Conservation (phyloP, 1,140 invertebrate species). For the Penaeus vannamei region DNA sequence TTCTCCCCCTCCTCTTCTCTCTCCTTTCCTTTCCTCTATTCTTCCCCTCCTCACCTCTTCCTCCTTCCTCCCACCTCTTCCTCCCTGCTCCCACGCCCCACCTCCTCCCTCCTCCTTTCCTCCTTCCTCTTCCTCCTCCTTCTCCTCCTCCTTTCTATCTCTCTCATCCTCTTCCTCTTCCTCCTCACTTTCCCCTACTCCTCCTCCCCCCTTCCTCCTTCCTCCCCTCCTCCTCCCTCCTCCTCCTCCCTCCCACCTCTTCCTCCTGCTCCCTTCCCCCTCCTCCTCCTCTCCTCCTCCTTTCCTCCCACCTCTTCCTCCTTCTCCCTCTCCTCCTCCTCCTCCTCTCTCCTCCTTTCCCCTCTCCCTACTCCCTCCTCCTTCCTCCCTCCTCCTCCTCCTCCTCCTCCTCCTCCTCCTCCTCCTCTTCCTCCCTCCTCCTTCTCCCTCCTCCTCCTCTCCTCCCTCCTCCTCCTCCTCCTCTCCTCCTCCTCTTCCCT, state of each 20-base stretch:
- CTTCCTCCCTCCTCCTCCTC: background rate
- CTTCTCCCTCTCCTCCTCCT: background rate
- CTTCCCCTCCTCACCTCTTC: slow-evolving; percentile 17
- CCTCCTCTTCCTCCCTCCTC: background rate
- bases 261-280: background rate
- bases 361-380: background rate
- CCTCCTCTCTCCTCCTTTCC: background rate
- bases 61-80: background rate
- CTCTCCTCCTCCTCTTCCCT: no score
- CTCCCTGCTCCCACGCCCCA: background rate
- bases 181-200: background rate
- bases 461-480: background rate
- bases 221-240: background rate
- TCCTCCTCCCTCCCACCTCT: background rate
- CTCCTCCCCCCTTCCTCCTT: no score
- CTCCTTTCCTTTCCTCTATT: background rate
- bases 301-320: background rate
- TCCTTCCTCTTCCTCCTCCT: background rate
- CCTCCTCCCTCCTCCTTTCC: background rate
- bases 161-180: background rate
- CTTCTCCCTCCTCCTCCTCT: slow-evolving; percentile 14
- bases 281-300: background rate
- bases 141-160: background rate
- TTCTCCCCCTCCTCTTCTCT: background rate
- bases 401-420: background rate